A percentile compares a stretch with the other conserved stretches of the same genome.
These are phyloP conservation scores for Acanthosepion pharaonis DNA, from an alignment of 2,888 invertebrate genomes.

Conservation along the genomic window DNA sequence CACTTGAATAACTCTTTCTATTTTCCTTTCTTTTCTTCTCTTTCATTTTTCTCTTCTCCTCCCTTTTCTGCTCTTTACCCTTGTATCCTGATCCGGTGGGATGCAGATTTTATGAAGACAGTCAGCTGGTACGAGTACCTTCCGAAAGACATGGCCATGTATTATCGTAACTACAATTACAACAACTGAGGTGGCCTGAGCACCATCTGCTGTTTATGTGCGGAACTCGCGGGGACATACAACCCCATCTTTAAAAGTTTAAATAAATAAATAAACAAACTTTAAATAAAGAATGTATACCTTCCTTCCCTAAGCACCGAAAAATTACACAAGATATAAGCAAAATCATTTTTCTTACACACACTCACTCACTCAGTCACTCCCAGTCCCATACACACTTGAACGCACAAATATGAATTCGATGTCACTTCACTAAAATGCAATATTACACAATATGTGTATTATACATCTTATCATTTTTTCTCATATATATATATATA, in stretches of 20 bases:
- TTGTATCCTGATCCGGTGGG: background rate
- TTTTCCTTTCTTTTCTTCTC: conserved; percentile 15
- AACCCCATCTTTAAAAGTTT: background rate
- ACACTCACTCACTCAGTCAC: background rate
- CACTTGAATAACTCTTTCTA: background rate
- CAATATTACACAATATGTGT: background rate
- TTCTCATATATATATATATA: background rate
- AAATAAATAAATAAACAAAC: background rate
- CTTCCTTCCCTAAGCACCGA: background rate
- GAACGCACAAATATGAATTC: background rate
- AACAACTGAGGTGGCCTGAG: background rate
- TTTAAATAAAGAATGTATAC: background rate
- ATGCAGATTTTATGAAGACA: conserved; percentile 41
- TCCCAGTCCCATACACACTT: background rate
- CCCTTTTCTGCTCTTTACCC: background rate
- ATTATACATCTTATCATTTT: background rate
- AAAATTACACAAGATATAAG: background rate
- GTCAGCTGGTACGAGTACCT: conserved; percentile 44
- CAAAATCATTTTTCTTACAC: background rate
- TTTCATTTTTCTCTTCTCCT: background rate
- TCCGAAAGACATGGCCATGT: conserved; percentile 34
- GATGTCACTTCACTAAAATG: background rate
- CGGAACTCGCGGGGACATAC: background rate
- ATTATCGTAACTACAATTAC: conserved; percentile 37
- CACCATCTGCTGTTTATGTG: background rate